Evolutionary conservation across 2,888 invertebrate species (phyloP).

Genomic region (Pristionchus maxplancki): DNA sequence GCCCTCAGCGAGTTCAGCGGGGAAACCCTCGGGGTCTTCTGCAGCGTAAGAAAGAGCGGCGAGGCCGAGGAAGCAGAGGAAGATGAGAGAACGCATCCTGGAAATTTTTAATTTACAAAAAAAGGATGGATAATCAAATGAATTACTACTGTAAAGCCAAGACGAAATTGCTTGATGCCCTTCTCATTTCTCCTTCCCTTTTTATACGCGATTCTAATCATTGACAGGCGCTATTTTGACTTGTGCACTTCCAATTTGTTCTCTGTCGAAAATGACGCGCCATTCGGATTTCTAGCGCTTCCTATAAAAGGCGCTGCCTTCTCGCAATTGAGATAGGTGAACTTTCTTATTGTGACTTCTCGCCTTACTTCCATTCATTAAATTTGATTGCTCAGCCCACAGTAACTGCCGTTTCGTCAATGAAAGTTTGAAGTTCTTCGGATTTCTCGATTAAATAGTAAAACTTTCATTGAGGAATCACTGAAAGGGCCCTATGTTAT

Average conservation of each 20-base stretch:
- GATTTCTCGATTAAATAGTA: too few species aligned
- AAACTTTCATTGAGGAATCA: not conserved
- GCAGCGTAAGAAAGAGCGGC: not conserved
- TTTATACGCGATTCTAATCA: constrained; percentile 6
- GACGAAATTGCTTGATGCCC: not conserved
- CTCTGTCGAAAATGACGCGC: constrained; percentile 36
- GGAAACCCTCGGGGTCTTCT: constrained; percentile 16
- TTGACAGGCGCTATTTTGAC: constrained; percentile 2
- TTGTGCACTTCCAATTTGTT: not conserved
- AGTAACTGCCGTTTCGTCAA: too few species aligned
- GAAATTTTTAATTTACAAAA: not conserved
- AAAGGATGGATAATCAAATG: not conserved
- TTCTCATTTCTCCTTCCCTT: not conserved
- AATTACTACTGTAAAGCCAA: not conserved
- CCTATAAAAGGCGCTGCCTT: constrained; percentile 10
- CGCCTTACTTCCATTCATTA: not conserved
- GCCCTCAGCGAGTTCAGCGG: not conserved
- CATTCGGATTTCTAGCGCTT: not conserved
- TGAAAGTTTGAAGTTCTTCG: not conserved
- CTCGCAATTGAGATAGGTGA: constrained; percentile 6
- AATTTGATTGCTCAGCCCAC: not conserved
- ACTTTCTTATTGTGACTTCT: not conserved
- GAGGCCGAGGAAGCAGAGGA: constrained; percentile 26
- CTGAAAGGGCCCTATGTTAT: not conserved
- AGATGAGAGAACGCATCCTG: constrained; percentile 38